phyloP scores from a whole-genome alignment of 1,140 invertebrate genomes.

The Papilio glaucus region DNA sequence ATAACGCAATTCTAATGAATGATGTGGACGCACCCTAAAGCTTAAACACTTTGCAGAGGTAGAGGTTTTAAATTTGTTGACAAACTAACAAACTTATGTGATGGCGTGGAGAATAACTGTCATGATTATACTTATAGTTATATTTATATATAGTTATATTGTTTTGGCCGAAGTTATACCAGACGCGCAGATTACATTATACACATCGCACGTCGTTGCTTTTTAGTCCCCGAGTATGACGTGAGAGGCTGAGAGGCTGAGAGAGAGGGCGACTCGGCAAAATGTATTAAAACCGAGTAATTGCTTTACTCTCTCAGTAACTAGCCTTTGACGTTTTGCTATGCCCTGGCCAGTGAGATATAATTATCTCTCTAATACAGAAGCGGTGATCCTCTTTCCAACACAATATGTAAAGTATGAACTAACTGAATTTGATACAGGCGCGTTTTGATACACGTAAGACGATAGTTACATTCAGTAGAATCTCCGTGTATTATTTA shows the following conservation, averaged over 20 bases:
- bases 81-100: no score
- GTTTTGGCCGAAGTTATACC: no score
- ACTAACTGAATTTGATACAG: background rate
- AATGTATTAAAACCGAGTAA: background rate
- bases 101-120: no score
- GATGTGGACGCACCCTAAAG: no score
- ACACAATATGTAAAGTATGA: background rate
- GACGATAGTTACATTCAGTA: background rate
- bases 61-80: no score
- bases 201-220: background rate
- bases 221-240: background rate
- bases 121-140: no score
- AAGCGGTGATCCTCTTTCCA: background rate
- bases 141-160: no score
- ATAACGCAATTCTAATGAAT: no score
- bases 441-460: background rate
- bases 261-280: background rate
- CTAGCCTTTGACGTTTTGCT: background rate
- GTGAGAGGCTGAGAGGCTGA: background rate
- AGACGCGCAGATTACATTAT: no score
- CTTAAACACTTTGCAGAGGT: no score
- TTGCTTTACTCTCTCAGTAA: slow-evolving; percentile 6
- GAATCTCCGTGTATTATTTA: background rate
- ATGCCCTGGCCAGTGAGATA: background rate
- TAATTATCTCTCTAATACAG: background rate